Percentiles rank a stretch among this genome's conserved stretches.
These are phyloP conservation scores for Leucophenga maculata DNA, from an alignment of 2,888 invertebrate species.

Conservation along the genomic window DNA sequence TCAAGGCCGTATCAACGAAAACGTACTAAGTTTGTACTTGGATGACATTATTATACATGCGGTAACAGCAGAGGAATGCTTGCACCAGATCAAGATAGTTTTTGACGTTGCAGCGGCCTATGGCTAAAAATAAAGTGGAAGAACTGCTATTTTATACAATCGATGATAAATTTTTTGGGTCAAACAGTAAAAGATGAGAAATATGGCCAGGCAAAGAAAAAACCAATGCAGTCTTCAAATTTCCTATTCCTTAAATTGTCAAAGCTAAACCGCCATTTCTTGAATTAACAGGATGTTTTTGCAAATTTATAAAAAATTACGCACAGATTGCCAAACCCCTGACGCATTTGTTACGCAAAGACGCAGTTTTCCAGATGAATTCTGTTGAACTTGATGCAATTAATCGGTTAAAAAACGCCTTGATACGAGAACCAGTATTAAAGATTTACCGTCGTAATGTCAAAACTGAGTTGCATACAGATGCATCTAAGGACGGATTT, in stretches of 20 bases:
- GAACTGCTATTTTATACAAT: no score
- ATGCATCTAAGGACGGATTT: constrained; percentile 40
- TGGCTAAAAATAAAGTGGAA: no score
- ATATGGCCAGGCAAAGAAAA: no score
- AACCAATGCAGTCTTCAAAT: background rate
- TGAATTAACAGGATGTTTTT: constrained; percentile 32
- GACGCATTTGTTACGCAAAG: constrained; percentile 13
- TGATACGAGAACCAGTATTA: constrained; percentile 23
- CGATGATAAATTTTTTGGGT: no score
- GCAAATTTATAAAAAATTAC: constrained; percentile 27
- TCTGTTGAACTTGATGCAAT: constrained; percentile 22
- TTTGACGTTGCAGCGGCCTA: no score
- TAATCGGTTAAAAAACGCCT: constrained; percentile 16
- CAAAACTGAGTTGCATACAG: constrained; percentile 37
- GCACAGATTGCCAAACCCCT: constrained; percentile 14
- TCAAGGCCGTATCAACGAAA: no score
- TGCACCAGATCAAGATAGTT: no score
- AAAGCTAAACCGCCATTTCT: constrained; percentile 30
- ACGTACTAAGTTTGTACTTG: no score
- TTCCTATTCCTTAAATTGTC: constrained; percentile 21
- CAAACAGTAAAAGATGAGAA: no score
- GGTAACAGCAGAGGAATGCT: no score
- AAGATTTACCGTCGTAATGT: constrained; percentile 29
- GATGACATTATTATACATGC: no score
- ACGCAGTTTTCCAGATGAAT: constrained; percentile 15